Evolutionary conservation across 2,797 vertebrate genomes (phyloP).

Genomic region (Leucoraja ocellata): DNA sequence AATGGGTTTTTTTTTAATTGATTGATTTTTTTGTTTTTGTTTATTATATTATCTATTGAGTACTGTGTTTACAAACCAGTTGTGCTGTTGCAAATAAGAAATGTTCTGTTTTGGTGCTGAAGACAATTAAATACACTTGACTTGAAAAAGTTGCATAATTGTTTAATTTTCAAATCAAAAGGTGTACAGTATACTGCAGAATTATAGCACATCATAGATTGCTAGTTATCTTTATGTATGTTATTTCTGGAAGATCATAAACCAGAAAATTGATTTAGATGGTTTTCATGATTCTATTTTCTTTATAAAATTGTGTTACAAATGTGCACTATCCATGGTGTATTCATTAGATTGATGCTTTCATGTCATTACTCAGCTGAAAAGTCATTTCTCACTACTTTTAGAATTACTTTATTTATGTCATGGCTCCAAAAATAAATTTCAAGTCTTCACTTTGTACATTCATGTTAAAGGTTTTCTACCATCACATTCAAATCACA

Average conservation of each 20-base stretch:
- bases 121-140: too few relatives aligned
- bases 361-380: not conserved
- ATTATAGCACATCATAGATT: not conserved
- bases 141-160: not conserved
- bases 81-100: too few relatives aligned
- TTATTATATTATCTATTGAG: too few relatives aligned
- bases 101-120: too few relatives aligned
- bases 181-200: not conserved
- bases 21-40: too few relatives aligned
- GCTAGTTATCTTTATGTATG: not conserved
- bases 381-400: constrained; percentile 2
- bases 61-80: too few relatives aligned
- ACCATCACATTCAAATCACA: not conserved
- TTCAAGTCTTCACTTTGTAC: not conserved
- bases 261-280: not conserved
- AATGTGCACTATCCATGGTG: not conserved
- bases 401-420: not conserved
- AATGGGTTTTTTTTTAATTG: too few relatives aligned
- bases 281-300: not conserved
- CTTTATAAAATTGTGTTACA: not conserved
- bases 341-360: not conserved
- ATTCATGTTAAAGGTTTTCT: not conserved
- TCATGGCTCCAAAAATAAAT: not conserved
- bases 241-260: not conserved
- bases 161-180: not conserved